Base-by-base conservation (phyloP, 2,888 invertebrate genomes). In the Dryocosmus kuriphilus region DNA sequence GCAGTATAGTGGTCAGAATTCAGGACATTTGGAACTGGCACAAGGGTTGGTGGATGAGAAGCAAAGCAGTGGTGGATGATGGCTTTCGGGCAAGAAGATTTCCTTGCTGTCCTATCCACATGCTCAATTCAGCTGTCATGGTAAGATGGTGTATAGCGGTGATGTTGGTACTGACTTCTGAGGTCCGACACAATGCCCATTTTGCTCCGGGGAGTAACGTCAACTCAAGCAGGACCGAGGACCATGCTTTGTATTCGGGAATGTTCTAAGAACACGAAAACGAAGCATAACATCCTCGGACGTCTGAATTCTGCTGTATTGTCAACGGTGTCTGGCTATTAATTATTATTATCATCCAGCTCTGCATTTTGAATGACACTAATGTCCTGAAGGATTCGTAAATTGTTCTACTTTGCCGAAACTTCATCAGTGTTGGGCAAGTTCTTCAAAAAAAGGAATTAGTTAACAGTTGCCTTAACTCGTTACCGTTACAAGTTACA, bases 101-200 rank as follows among this genome's bases (percentile, higher is more conserved):
- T 85, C 86, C 86, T 84, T 77, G 88, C 86, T 86, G 88, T 88
- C 87, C 82, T 78, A 79, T 85, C 85, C 88, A 88, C 86, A 83
- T 85, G 88, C 83, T 86, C 85, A 82, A 85, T 86, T 84, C 86
- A 83, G 84, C 82, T 82, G 76, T 79, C 79, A 77, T 80, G 75
- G 82, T 82, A 85, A 86, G 85, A 80, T 85, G 83, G 84, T 82
- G 83, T 83, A 74, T 57, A 75, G 75, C 79, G 80, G 81, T 81
- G 81, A 82, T 80, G 79, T 78, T 79, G 81, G 84, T 84, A 83
- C 85, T 85, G 63, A 65, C 65, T 38, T 82, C 80, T 80, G 83
- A 86, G 84, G 80, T 81, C 85, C 83, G 84, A 84, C 87, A 89
- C 89, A 89, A 89, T 89, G 85, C 88, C 81, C 86, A 84, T 82